Evolutionary conservation across 1,140 invertebrate species (phyloP).

Genomic region (Ostrea edulis): DNA sequence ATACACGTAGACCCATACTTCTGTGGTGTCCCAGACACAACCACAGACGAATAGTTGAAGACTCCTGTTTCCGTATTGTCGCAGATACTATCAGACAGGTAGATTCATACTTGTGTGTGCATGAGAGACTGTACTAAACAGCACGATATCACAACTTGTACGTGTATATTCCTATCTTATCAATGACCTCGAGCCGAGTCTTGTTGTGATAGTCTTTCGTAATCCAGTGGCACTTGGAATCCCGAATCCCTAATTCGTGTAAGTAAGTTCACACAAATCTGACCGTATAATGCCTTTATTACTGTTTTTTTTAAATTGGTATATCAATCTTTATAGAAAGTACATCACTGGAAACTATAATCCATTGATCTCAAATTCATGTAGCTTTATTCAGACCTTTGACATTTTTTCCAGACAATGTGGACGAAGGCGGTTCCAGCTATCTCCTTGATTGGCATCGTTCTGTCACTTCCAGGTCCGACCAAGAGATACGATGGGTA

Average conservation of each 20-base stretch:
- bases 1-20: too few relatives aligned
- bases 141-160: neutral
- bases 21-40: too few relatives aligned
- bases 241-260: neutral
- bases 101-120: too few relatives aligned
- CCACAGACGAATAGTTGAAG: too few relatives aligned
- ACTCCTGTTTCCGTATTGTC: too few relatives aligned
- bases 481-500: slow-evolving; percentile 20
- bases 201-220: neutral
- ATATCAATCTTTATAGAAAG: neutral
- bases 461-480: neutral
- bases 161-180: slow-evolving; percentile 8
- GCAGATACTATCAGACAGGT: too few relatives aligned
- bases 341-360: neutral
- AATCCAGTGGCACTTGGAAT: neutral
- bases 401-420: slow-evolving; percentile 5
- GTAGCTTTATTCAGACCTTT: neutral
- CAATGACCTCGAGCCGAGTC: neutral
- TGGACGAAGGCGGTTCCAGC: neutral
- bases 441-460: neutral
- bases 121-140: too few relatives aligned
- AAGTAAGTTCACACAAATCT: neutral
- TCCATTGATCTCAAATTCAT: neutral
- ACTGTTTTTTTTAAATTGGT: neutral
- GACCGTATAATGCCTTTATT: neutral